A percentile compares a stretch with the other conserved stretches of the same genome.
Conservation (phyloP, 2,888 invertebrate species). For the Bellardia bayeri region DNA sequence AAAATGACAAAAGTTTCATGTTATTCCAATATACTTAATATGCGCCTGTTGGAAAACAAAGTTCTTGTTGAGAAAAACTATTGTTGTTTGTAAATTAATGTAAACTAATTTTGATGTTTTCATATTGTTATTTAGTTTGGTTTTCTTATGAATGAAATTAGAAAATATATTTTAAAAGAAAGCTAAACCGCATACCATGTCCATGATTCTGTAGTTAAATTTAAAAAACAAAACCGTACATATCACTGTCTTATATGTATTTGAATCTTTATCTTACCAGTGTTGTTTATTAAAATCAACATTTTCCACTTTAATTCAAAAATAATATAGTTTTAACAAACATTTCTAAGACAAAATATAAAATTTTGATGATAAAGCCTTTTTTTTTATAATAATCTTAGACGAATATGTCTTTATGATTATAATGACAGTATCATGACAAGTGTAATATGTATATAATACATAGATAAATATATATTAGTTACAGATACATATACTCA, state of each 20-base stretch:
- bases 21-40: too few relatives aligned
- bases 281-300: background rate
- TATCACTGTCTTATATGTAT: background rate
- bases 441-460: background rate
- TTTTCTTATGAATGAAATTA: too few relatives aligned
- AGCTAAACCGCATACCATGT: too few relatives aligned
- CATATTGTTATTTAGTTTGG: too few relatives aligned
- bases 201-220: background rate
- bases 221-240: background rate
- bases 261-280: background rate
- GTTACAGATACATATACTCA: background rate
- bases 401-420: background rate
- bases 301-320: constrained; percentile 15
- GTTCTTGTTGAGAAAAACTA: too few relatives aligned
- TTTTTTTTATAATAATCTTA: constrained; percentile 1
- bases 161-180: too few relatives aligned
- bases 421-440: constrained; percentile 27
- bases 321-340: background rate
- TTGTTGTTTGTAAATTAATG: too few relatives aligned
- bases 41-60: too few relatives aligned
- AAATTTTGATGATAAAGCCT: background rate
- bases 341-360: background rate
- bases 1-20: too few relatives aligned
- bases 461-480: background rate
- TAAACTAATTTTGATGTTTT: too few relatives aligned